These are phyloP conservation scores for Orthosia gracilis DNA, from an alignment of 2,888 invertebrate species.

Conservation along the genomic window DNA sequence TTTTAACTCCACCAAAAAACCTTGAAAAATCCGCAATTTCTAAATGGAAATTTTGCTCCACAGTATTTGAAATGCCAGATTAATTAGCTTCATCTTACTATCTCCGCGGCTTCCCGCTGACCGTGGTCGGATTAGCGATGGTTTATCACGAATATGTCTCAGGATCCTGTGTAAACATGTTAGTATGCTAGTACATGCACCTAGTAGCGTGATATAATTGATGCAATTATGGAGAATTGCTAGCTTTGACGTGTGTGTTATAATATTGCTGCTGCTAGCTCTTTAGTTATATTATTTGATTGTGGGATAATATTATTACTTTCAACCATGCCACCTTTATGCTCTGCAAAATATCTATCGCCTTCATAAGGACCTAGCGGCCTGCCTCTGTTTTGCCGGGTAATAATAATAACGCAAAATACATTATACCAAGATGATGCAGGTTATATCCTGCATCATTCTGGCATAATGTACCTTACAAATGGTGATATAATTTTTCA, in stretches of 20 bases:
- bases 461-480: no score
- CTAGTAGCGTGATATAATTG: not conserved
- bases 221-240: conserved; percentile 10
- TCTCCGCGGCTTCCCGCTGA: conserved; percentile 11
- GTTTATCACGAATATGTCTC: conserved; percentile 25
- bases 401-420: no score
- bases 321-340: not conserved
- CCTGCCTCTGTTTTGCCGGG: no score
- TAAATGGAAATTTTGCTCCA: conserved; percentile 11
- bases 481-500: no score
- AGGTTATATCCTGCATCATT: no score
- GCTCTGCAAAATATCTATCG: not conserved
- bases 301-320: conserved; percentile 4
- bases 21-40: not conserved
- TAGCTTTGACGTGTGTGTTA: not conserved
- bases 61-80: conserved; percentile 19
- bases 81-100: conserved; percentile 41
- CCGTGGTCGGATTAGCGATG: conserved; percentile 33
- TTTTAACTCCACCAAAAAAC: conserved; percentile 3
- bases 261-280: not conserved
- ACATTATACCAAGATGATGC: no score
- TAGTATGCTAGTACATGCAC: conserved; percentile 14
- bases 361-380: not conserved
- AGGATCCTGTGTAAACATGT: conserved; percentile 2
- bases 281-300: conserved; percentile 12